These are phyloP conservation scores for Bombus cullumanus DNA, from an alignment of 1,140 invertebrate genomes.

Conservation along the genomic window DNA sequence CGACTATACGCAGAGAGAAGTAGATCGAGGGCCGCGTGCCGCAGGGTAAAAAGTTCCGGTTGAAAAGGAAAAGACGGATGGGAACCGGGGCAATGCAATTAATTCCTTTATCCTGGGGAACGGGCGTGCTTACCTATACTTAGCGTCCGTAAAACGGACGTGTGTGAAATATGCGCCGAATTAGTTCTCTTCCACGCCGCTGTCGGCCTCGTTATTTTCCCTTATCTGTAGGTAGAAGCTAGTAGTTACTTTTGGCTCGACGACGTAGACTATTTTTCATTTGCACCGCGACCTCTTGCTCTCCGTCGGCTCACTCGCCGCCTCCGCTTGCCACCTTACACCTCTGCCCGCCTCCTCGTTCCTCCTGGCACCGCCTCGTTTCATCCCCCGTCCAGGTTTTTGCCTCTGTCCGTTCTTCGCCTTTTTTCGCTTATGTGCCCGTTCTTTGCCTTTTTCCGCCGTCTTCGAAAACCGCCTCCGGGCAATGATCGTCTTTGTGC, in stretches of 20 bases:
- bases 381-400: neutral
- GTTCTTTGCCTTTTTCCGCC: neutral
- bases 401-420: neutral
- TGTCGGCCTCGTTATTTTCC: slow-evolving; percentile 72
- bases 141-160: slow-evolving; percentile 49
- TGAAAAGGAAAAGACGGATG: slow-evolving; percentile 35
- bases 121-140: slow-evolving; percentile 54
- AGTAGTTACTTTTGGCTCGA: slow-evolving; percentile 63
- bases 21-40: too few relatives aligned
- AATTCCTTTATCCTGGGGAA: slow-evolving; percentile 62
- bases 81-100: slow-evolving; percentile 42
- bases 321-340: neutral
- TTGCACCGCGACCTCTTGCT: slow-evolving; percentile 49
- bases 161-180: slow-evolving; percentile 69
- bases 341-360: neutral
- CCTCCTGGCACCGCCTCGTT: neutral
- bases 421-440: neutral
- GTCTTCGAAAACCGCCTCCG: slow-evolving; percentile 5
- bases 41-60: slow-evolving; percentile 1
- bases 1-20: neutral
- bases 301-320: slow-evolving; percentile 27
- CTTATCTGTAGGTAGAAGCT: slow-evolving; percentile 65
- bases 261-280: slow-evolving; percentile 65
- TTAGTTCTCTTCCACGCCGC: slow-evolving; percentile 68
- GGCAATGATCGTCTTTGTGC: slow-evolving; percentile 36